Evolutionary conservation across 2,113 vertebrate genomes (phyloP).

Genomic region (Neodontobutis hainanensis): DNA sequence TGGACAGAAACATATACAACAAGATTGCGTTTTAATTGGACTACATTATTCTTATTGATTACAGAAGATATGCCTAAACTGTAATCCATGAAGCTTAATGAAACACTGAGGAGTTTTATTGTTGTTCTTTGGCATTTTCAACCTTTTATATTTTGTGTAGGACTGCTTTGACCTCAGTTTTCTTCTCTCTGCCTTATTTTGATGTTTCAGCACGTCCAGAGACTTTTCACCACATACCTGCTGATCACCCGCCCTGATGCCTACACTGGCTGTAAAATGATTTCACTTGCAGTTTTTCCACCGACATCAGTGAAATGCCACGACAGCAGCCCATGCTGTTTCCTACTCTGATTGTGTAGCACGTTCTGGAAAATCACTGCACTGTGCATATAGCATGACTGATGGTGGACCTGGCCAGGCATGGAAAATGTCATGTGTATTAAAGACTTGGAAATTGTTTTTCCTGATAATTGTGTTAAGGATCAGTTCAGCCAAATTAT

Average conservation of each 20-base stretch:
- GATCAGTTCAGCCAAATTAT: constrained; percentile 5
- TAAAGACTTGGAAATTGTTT: not conserved
- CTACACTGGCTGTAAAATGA: constrained; percentile 58
- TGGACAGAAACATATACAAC: constrained; percentile 27
- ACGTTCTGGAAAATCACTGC: constrained; percentile 40
- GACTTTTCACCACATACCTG: constrained; percentile 51
- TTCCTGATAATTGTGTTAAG: not conserved
- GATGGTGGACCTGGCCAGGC: constrained; percentile 32
- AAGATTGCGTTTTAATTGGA: constrained; percentile 37
- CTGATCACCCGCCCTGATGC: constrained; percentile 68
- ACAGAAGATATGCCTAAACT: not conserved
- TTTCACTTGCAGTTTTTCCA: constrained; percentile 67
- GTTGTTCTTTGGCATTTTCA: constrained; percentile 4
- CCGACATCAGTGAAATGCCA: constrained; percentile 65
- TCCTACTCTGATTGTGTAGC: constrained; percentile 49
- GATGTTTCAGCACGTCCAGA: constrained; percentile 60
- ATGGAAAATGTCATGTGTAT: constrained; percentile 30
- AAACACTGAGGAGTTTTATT: not conserved
- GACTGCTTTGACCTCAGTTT: constrained; percentile 33
- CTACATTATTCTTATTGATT: constrained; percentile 1
- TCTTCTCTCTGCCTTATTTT: constrained; percentile 35
- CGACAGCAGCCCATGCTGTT: constrained; percentile 51
- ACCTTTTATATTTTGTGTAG: not conserved
- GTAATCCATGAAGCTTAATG: not conserved
- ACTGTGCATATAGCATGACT: constrained; percentile 39